These are phyloP conservation scores for Glaucidium brasilianum DNA, from an alignment of 2,113 vertebrate genomes.

Conservation along the genomic window DNA sequence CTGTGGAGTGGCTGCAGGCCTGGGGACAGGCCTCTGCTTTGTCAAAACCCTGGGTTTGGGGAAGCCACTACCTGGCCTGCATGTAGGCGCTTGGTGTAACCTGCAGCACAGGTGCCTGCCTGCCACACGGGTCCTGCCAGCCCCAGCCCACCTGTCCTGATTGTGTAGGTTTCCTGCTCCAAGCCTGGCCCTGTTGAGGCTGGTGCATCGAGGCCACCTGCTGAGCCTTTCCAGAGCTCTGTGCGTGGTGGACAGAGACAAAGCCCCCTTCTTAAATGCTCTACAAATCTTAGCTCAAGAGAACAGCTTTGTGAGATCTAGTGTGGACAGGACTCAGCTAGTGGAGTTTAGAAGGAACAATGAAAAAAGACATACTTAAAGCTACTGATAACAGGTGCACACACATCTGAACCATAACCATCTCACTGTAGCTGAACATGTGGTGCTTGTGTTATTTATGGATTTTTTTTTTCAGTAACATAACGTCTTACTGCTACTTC, in stretches of 20 bases:
- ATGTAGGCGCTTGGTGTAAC: fast-evolving
- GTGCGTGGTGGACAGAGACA: fast-evolving
- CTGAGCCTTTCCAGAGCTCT: background rate
- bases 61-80: fast-evolving
- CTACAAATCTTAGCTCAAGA: fast-evolving
- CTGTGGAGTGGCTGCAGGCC: background rate
- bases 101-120: fast-evolving
- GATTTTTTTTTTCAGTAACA: background rate
- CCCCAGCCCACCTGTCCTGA: background rate
- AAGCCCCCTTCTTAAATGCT: background rate
- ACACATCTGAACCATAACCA: fast-evolving
- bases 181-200: background rate
- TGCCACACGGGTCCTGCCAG: background rate
- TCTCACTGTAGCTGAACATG: background rate
- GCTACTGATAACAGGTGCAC: background rate
- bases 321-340: fast-evolving
- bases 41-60: fast-evolving
- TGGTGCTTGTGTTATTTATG: background rate
- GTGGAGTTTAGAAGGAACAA: background rate
- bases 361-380: background rate
- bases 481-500: background rate
- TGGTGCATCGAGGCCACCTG: background rate
- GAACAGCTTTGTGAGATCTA: background rate
- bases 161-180: background rate
- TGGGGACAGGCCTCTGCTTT: background rate